Evolutionary conservation across 2,113 vertebrate species (phyloP).

Genomic region (Plotosus lineatus): DNA sequence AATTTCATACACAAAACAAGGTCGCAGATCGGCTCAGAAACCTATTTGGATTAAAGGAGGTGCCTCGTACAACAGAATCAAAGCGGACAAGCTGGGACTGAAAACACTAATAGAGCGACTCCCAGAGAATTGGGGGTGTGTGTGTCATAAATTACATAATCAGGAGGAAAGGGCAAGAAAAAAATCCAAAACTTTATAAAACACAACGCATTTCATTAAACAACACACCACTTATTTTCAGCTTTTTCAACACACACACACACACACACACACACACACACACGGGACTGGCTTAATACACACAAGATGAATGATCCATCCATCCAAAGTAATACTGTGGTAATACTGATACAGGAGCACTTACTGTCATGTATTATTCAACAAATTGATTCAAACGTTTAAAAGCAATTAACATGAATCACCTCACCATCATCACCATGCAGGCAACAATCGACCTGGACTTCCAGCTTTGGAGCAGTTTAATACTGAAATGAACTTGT

Average conservation of each 20-base stretch:
- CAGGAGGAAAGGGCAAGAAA: neutral
- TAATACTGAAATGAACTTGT: neutral
- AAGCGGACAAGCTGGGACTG: neutral
- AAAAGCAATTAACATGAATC: neutral
- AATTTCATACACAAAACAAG: neutral
- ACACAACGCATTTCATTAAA: neutral
- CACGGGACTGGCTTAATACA: neutral
- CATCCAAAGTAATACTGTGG: neutral
- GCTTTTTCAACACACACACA: neutral
- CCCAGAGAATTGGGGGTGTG: no score
- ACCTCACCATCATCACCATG: neutral
- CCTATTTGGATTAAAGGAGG: neutral
- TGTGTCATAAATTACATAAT: no score
- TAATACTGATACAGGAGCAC: neutral
- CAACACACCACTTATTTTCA: neutral
- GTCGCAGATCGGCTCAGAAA: neutral
- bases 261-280: neutral
- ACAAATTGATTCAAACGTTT: neutral
- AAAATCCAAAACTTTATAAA: neutral
- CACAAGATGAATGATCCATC: neutral
- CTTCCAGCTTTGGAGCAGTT: neutral
- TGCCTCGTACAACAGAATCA: neutral
- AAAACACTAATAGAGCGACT: constrained; percentile 5
- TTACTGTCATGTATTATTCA: neutral
- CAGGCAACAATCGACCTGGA: neutral